Base-by-base conservation (phyloP, 1,140 invertebrate genomes). In the Apis dorsata region DNA sequence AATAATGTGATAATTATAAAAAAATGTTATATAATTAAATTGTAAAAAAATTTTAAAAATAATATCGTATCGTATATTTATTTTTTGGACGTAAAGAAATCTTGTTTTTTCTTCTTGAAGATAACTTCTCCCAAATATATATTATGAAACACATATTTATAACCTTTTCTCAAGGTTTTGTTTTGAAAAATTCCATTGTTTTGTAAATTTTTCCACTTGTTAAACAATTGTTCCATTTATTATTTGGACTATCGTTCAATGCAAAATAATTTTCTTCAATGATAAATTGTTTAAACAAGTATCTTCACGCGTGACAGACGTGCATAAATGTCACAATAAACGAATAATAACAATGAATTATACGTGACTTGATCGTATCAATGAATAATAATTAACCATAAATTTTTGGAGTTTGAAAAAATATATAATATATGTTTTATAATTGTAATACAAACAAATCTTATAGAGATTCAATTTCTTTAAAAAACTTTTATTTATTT, bases 341-440 rank as follows among this genome's bases (percentile, higher is more conserved):
- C 11, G 72, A 75, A 24, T n/a, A 74, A 74, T 74, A 74, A 74
- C 62, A 62, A 8, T 24, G 12, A 34, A 10, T 13, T 34, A 24
- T 34, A 55, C n/a, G n/a, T 63, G 62, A 34, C 74, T 28, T 44
- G n/a, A 10, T 5, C 8, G 24, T 44, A 66, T 55, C 51, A 28
- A n/a, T 21, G 63, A 21, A 10, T 62, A 21, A 55, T 55, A 66
- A 66, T n/a, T 34, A 76, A 13, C 5, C 44, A 28, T 49, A 4
- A 12, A 60, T 13, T 76, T n/a, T 44, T 15, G 34, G 55, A 49
- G 24, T 19, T 53, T 7, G 13, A 12, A 7, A 13, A 65, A 53
- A 19, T 53, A 5, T 51, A 57, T 15, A 69, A 0, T 19, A 44
- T 3, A 0, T 3, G 34, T 44, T 3, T 34, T 53, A 24, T 15